Evolutionary conservation across 2,113 vertebrate species (phyloP).

Genomic region (Nipponia nippon): DNA sequence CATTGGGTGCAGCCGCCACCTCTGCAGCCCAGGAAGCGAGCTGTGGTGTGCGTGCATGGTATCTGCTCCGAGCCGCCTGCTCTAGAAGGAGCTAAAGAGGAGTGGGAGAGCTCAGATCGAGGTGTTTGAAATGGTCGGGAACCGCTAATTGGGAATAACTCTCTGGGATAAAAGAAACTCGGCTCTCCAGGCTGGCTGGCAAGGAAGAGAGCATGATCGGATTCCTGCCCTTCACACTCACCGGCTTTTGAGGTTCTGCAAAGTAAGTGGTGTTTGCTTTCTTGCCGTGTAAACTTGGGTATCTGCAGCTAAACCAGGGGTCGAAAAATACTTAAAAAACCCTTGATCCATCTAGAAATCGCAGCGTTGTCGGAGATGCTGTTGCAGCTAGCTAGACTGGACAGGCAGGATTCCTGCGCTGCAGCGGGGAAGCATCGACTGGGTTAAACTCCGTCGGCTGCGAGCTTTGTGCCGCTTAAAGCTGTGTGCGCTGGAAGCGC

Average conservation of each 20-base stretch:
- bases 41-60: neutral
- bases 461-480: rapidly evolving
- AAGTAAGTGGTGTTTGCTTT: constrained; percentile 10
- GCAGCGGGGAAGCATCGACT: neutral
- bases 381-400: neutral
- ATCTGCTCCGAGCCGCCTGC: neutral
- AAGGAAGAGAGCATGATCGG: neutral
- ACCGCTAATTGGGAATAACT: neutral
- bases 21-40: constrained; percentile 35
- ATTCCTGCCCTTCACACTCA: rapidly evolving
- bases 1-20: neutral
- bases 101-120: rapidly evolving
- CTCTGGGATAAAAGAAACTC: rapidly evolving
- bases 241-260: neutral
- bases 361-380: rapidly evolving
- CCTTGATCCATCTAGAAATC: rapidly evolving
- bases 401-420: neutral
- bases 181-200: neutral
- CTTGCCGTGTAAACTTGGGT: neutral
- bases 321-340: rapidly evolving
- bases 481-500: neutral
- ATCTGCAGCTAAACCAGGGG: neutral
- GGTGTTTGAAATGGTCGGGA: rapidly evolving
- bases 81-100: neutral
- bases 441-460: neutral